Evolutionary conservation across 2,113 vertebrate species (phyloP).

Genomic region (Promerops cafer): DNA sequence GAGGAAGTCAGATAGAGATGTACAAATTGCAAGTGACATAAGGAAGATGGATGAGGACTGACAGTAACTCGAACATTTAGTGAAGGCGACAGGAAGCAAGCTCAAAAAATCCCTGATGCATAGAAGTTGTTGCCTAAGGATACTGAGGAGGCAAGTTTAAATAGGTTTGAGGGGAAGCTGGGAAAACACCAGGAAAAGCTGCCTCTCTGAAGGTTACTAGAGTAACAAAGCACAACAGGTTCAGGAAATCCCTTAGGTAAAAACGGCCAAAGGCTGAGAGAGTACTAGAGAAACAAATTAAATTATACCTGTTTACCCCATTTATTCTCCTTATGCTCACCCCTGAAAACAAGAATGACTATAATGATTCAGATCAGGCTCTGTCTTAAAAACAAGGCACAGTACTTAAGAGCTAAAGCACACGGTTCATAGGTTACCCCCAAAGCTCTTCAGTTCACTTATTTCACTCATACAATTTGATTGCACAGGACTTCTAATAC

Average conservation of each 20-base stretch:
- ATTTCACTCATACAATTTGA: background rate
- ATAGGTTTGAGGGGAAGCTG: background rate
- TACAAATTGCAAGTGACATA: background rate
- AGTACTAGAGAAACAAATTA: background rate
- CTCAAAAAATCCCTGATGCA: background rate
- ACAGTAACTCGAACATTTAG: background rate
- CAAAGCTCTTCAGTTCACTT: background rate
- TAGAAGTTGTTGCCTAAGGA: background rate
- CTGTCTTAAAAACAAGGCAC: background rate
- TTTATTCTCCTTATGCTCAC: background rate
- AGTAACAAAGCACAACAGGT: background rate
- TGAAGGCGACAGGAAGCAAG: background rate
- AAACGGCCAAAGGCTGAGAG: background rate
- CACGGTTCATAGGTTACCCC: background rate
- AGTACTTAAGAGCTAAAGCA: background rate
- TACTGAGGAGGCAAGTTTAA: background rate
- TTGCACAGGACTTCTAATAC: background rate
- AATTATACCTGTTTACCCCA: background rate
- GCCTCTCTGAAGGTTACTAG: background rate
- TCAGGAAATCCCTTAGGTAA: background rate
- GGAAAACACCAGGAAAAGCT: background rate
- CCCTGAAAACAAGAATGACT: background rate
- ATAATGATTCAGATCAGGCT: background rate
- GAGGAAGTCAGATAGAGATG: background rate
- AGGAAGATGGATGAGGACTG: background rate